A percentile compares a stretch with the other conserved stretches of the same genome.
Evolutionary conservation across 2,888 invertebrate genomes (phyloP).

Genomic region (Copidosoma aretas): DNA sequence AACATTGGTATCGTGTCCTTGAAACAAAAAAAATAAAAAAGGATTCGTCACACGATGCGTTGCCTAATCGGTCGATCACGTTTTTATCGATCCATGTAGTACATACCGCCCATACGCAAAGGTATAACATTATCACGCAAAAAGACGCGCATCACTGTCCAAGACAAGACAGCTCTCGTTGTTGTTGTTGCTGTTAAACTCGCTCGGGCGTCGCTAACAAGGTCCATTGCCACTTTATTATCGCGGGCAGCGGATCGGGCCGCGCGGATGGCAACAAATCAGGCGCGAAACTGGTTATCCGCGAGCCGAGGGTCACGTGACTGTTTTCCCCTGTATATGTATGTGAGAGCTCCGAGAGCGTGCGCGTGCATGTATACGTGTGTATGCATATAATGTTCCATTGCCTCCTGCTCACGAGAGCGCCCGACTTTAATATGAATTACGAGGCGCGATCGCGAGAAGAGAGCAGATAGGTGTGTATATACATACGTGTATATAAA

Average conservation of each 20-base stretch:
- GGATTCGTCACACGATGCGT: too few relatives aligned
- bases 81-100: too few relatives aligned
- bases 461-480: too few relatives aligned
- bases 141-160: too few relatives aligned
- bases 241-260: constrained; percentile 54
- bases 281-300: constrained; percentile 55
- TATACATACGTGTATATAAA: too few relatives aligned
- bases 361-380: neutral
- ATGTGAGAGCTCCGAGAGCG: too few relatives aligned
- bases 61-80: too few relatives aligned
- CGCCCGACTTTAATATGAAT: constrained; percentile 17
- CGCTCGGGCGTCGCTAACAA: constrained; percentile 53
- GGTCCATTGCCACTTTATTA: constrained; percentile 62
- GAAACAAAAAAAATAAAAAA: too few relatives aligned
- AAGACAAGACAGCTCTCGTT: too few relatives aligned
- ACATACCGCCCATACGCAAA: too few relatives aligned
- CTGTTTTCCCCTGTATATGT: constrained; percentile 19
- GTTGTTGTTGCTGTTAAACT: constrained; percentile 43
- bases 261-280: constrained; percentile 60
- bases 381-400: neutral
- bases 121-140: too few relatives aligned
- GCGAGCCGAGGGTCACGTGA: constrained; percentile 39
- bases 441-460: constrained; percentile 20
- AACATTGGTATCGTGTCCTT: too few relatives aligned
- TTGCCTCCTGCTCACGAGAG: neutral